These are phyloP conservation scores for Scopus umbretta DNA, from an alignment of 2,113 vertebrate species.

Conservation along the genomic window DNA sequence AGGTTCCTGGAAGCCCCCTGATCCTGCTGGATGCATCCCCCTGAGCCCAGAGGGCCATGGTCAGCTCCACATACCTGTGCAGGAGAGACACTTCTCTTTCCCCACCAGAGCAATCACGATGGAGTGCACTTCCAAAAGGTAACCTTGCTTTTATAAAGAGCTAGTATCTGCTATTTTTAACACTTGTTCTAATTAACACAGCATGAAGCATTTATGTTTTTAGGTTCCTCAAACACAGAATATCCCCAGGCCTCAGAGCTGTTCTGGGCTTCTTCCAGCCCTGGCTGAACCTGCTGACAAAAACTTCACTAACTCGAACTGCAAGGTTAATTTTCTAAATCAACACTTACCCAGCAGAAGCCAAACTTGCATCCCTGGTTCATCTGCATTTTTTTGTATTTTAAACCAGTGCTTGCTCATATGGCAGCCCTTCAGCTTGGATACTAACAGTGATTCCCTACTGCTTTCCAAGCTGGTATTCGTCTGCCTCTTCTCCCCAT, in stretches of 20 bases:
- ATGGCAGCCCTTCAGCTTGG: neutral
- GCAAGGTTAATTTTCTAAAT: neutral
- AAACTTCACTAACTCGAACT: neutral
- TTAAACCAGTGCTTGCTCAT: neutral
- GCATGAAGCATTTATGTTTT: neutral
- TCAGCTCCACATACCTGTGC: accelerated
- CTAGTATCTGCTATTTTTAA: neutral
- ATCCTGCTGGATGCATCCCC: accelerated
- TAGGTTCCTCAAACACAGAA: neutral
- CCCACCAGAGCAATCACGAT: neutral
- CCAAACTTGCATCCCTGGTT: neutral
- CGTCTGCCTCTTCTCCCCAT: neutral
- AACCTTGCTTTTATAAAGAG: neutral
- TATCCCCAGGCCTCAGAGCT: neutral
- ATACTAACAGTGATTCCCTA: neutral
- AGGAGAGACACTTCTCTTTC: neutral
- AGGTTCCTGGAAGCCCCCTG: neutral
- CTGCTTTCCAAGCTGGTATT: neutral
- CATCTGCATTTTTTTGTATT: neutral
- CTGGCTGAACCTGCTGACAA: neutral
- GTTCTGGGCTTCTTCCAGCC: neutral
- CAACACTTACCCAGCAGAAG: neutral
- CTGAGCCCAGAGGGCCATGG: neutral
- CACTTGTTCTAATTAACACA: neutral
- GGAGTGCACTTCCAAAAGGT: neutral